Evolutionary conservation across 2,888 invertebrate genomes (phyloP).

Genomic region (Nezara viridula): DNA sequence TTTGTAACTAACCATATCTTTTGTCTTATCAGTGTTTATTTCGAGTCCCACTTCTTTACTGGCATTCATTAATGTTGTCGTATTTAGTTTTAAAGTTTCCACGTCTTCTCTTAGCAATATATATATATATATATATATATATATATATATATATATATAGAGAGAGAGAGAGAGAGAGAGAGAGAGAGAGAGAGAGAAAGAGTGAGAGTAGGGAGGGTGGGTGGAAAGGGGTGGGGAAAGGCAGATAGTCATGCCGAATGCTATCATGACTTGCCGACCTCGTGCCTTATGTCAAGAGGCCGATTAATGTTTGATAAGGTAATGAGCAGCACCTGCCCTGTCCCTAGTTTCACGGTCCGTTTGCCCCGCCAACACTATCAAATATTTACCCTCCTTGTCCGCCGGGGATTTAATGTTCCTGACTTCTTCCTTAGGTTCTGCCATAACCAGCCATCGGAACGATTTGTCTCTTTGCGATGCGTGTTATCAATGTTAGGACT

Average conservation of each 20-base stretch:
- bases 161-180: background rate
- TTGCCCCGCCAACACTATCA: background rate
- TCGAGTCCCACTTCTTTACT: too few species aligned
- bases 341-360: conserved; percentile 33
- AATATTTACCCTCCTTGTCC: background rate
- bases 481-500: too few species aligned
- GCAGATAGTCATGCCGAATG: background rate
- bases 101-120: too few species aligned
- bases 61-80: too few species aligned
- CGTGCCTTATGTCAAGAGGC: conserved; percentile 33
- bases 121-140: too few species aligned
- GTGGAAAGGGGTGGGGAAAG: background rate
- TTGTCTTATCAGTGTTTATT: too few species aligned
- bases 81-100: too few species aligned
- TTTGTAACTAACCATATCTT: too few species aligned
- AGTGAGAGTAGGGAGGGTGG: background rate
- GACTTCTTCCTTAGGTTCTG: background rate
- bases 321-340: conserved; percentile 32
- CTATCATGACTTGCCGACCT: conserved; percentile 32
- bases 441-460: background rate
- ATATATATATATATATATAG: too few species aligned
- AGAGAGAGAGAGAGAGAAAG: conserved; percentile 17
- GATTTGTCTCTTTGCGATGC: background rate
- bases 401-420: background rate
- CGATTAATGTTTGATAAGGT: background rate